A percentile compares a stretch with the other conserved stretches of the same genome.
Conservation (phyloP, 2,113 vertebrate genomes). For the Myotis davidii region DNA sequence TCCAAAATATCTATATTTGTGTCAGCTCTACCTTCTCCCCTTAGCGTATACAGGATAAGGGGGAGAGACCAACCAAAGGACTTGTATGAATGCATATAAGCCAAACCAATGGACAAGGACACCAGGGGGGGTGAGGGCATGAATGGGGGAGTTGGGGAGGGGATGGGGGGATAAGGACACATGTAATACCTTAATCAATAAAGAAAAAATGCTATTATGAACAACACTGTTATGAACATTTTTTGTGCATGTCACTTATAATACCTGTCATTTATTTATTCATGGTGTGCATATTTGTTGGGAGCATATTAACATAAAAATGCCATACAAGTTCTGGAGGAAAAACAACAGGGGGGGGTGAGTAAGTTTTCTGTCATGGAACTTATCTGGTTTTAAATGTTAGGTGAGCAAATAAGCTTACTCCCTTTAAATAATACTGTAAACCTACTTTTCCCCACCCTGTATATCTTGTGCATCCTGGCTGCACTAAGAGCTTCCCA, state of each 20-base stretch:
- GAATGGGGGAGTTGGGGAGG: too few relatives aligned
- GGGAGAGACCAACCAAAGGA: too few relatives aligned
- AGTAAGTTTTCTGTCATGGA: neutral
- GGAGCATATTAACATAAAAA: neutral
- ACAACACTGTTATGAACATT: neutral
- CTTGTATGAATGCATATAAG: too few relatives aligned
- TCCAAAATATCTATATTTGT: neutral
- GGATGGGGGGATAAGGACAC: too few relatives aligned
- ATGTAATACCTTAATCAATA: too few relatives aligned
- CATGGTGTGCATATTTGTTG: neutral
- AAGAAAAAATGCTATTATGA: neutral
- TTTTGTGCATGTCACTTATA: neutral
- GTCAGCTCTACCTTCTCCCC: neutral
- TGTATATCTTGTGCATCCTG: neutral
- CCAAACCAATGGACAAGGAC: too few relatives aligned
- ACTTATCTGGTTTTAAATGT: neutral
- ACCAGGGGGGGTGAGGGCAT: too few relatives aligned
- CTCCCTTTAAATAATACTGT: neutral
- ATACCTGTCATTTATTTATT: neutral
- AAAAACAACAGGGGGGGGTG: neutral
- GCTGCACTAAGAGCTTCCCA: neutral
- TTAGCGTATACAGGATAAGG: neutral
- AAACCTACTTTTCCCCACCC: neutral
- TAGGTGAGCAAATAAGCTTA: neutral
- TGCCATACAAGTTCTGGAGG: neutral